Conservation (phyloP, 2,797 vertebrate genomes). For the Lacerta agilis region DNA sequence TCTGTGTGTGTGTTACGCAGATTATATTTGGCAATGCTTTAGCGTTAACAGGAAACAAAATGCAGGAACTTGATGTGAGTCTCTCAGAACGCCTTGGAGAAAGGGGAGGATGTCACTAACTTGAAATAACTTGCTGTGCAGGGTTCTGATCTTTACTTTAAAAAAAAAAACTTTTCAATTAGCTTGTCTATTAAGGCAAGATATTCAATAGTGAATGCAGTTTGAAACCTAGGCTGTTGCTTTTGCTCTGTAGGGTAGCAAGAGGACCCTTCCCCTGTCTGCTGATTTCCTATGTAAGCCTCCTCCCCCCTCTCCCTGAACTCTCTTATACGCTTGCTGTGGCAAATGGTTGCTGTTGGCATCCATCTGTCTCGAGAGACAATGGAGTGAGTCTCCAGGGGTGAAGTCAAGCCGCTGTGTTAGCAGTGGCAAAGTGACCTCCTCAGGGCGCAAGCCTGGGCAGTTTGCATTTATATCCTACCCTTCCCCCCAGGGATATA, state of each 20-base stretch:
- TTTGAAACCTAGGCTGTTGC: neutral
- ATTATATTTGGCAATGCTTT: neutral
- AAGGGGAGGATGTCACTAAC: neutral
- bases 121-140: neutral
- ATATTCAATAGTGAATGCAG: neutral
- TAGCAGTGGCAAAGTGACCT: too few relatives aligned
- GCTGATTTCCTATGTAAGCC: neutral
- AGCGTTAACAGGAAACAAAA: neutral
- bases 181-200: neutral
- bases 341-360: neutral
- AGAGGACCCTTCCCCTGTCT: neutral
- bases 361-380: too few relatives aligned
- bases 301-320: too few relatives aligned
- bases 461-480: too few relatives aligned
- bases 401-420: too few relatives aligned
- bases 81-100: neutral
- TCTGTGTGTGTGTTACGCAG: neutral
- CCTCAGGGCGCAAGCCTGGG: too few relatives aligned
- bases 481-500: too few relatives aligned
- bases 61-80: neutral
- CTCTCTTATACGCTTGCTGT: neutral
- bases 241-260: neutral
- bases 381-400: too few relatives aligned
- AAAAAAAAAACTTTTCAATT: neutral
- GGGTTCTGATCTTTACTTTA: neutral